Evolutionary conservation across 2,888 invertebrate genomes (phyloP).

Genomic region (Cataglyphis albicans): DNA sequence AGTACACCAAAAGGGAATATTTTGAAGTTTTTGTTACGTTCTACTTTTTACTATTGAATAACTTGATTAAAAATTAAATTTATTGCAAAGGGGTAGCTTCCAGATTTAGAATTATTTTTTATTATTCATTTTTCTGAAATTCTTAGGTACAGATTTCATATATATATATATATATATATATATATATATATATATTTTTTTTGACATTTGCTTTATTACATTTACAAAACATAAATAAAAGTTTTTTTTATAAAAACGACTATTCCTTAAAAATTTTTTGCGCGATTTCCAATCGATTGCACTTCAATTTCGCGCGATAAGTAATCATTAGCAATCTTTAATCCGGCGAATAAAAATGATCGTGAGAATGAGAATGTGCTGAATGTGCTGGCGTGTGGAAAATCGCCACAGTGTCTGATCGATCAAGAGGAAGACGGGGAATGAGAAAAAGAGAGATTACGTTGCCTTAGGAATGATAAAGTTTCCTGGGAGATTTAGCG

Average conservation of each 20-base stretch:
- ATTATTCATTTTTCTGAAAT: not conserved
- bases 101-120: not conserved
- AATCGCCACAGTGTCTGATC: conserved; percentile 51
- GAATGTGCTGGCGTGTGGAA: conserved; percentile 39
- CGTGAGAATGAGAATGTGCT: conserved; percentile 23
- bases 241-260: not conserved
- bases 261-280: conserved; percentile 16
- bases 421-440: conserved; percentile 39
- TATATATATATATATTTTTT: not conserved
- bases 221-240: not conserved
- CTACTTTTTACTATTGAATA: not conserved
- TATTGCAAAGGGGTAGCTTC: not conserved
- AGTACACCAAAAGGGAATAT: not conserved
- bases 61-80: not conserved
- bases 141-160: not conserved
- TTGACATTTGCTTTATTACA: not conserved
- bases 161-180: not conserved
- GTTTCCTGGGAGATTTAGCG: conserved; percentile 57
- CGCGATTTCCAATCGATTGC: conserved; percentile 46
- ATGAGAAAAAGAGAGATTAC: conserved; percentile 58
- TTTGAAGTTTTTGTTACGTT: not conserved
- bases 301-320: conserved; percentile 66
- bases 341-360: conserved; percentile 49
- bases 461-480: conserved; percentile 58
- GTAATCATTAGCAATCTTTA: conserved; percentile 60